These are phyloP conservation scores for Porites australiensis DNA, from an alignment of 64 coral and sea anemone genomes.

Conservation along the genomic window DNA sequence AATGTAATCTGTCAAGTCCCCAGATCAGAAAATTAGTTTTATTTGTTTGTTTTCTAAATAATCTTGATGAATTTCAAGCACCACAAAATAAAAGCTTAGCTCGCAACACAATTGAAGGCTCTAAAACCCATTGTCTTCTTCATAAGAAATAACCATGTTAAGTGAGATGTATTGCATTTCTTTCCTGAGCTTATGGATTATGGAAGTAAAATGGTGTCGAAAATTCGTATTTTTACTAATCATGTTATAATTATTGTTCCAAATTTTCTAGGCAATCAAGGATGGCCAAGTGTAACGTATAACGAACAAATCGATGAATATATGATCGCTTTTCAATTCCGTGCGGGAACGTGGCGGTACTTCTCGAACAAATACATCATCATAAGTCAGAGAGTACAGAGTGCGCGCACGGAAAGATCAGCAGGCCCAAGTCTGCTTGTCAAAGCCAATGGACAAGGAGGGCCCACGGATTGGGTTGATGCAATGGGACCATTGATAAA, in stretches of 20 bases:
- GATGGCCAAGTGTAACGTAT: slow-evolving; percentile 81
- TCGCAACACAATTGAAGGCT: too few species aligned
- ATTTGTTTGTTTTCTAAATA: too few species aligned
- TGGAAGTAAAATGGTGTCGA: too few species aligned
- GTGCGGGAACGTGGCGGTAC: slow-evolving; percentile 27
- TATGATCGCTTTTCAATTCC: slow-evolving; percentile 84
- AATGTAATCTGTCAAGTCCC: too few species aligned
- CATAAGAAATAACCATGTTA: too few species aligned
- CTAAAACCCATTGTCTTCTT: too few species aligned
- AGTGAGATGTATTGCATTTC: too few species aligned
- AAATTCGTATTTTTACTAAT: background rate
- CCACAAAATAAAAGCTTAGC: too few species aligned
- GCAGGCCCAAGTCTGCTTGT: slow-evolving; percentile 50
- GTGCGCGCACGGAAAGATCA: slow-evolving; percentile 50
- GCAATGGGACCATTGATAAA: slow-evolving; percentile 59
- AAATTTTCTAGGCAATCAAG: slow-evolving; percentile 75
- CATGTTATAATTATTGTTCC: too few species aligned
- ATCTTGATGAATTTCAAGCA: too few species aligned
- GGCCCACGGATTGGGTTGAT: background rate
- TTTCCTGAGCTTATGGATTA: too few species aligned
- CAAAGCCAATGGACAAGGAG: background rate
- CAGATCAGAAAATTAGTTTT: too few species aligned
- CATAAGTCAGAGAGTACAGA: slow-evolving; percentile 73
- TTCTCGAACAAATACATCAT: slow-evolving; percentile 70
- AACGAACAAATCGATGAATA: slow-evolving; percentile 69